Conservation (phyloP, 2,797 vertebrate species). For the Tokudaia tokunoshimensis region DNA sequence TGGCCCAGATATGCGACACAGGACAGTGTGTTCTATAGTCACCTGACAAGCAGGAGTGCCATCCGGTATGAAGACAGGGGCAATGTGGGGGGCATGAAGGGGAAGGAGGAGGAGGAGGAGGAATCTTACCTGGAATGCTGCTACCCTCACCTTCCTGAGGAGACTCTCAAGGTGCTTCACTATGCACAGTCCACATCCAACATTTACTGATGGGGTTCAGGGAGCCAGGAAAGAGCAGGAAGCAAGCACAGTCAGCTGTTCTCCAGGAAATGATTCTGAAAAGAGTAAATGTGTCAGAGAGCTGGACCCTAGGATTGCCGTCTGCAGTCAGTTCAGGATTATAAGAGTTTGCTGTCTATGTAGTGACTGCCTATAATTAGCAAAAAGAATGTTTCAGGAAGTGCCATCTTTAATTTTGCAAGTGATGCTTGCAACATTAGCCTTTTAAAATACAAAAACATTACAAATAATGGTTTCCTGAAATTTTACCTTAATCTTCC, state of each 20-base stretch:
- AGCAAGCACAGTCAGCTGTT: neutral
- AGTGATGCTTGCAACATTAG: neutral
- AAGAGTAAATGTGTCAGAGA: neutral
- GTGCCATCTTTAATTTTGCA: conserved; percentile 14
- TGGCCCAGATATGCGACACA: neutral
- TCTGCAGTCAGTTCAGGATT: neutral
- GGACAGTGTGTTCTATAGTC: neutral
- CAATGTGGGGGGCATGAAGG: no score
- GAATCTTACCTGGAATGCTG: neutral
- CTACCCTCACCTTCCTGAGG: neutral
- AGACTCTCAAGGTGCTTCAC: neutral
- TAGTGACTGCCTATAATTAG: neutral
- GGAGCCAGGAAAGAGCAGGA: neutral
- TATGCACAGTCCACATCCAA: neutral
- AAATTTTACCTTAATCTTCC: neutral
- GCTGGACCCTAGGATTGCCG: neutral
- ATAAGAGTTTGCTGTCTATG: neutral
- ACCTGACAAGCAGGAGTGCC: neutral
- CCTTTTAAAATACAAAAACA: conserved; percentile 26
- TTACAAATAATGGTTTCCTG: conserved; percentile 33
- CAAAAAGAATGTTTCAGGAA: neutral
- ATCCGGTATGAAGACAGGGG: neutral
- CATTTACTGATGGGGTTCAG: neutral
- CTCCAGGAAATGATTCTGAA: neutral
- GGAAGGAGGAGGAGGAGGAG: neutral